Evolutionary conservation across 2,797 vertebrate genomes (phyloP), one percentile per base, ranked within the genome.

Genomic region (Gadopsis bispinosus): DNA sequence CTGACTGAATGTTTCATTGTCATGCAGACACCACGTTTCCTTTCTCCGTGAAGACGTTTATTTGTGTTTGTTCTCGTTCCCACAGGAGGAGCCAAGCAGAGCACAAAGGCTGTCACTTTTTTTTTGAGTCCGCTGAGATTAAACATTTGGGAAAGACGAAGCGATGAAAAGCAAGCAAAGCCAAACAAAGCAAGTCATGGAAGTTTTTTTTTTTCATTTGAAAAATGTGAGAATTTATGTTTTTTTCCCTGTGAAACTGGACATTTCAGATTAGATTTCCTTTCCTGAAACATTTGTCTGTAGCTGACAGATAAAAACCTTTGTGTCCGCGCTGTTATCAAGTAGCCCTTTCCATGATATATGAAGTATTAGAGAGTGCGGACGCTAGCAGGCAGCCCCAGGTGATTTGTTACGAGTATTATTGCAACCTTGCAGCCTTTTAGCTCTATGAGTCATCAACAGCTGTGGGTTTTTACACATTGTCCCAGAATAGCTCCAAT

Each of bases 381-480:
- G 72, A 78, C 59, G 5, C 63, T 88, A 84, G 78, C 83, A 0
- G 5, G 39, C 45, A 14, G 63, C 84, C 84, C 45, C 7, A 66
- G 58, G 69, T 65, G 69, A 77, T 89, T 87, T 87, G 80, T 83
- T 79, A 63, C 45, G 50, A 74, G 59, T 43, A 12, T 80, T 73
- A 67, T 78, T 83, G 64, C 72, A 31, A 48, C 47, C 47, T 48
- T 20, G 47, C 81, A 86, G 74, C 73, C 22, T 69, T 63, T 62
- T 31, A 77, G 77, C 48, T 58, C 31, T 7, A 80, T 88, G 84
- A 91, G 48, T 89, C 83, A 91, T 51, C 17, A 84, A 70, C 86
- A 87, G 83, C 80, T 84, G 73, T 39, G 50, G 47, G 67, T 65
- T 88, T 87, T 87, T 87, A 86, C 85, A 73, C 74, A 50, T 76